Conservation (phyloP, 2,797 vertebrate genomes). For the Thunnus albacares region DNA sequence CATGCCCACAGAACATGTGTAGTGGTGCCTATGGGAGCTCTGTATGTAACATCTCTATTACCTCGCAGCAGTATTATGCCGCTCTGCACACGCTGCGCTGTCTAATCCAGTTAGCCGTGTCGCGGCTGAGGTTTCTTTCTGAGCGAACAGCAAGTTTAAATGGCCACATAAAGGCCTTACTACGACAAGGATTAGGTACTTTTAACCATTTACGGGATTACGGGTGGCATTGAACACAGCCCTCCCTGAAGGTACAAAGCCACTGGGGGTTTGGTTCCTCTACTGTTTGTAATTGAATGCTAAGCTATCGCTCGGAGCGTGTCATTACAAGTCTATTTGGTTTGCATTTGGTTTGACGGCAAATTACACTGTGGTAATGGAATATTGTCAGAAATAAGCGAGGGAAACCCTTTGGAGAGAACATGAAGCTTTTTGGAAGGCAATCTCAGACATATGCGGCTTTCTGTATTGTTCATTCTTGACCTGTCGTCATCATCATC, state of each 20-base stretch:
- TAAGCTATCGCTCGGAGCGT: slow-evolving; percentile 33
- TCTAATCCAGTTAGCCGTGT: slow-evolving; percentile 73
- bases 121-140: slow-evolving; percentile 45
- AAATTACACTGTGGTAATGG: background rate
- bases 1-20: slow-evolving; percentile 14
- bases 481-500: background rate
- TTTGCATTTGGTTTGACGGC: slow-evolving; percentile 2
- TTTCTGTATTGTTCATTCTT: background rate
- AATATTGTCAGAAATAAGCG: slow-evolving; percentile 14
- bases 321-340: slow-evolving; percentile 22
- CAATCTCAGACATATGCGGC: slow-evolving; percentile 1
- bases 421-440: slow-evolving; percentile 4
- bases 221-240: slow-evolving; percentile 31
- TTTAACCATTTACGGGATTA: slow-evolving; percentile 71
- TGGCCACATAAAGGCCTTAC: slow-evolving; percentile 46
- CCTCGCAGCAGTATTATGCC: slow-evolving; percentile 54
- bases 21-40: slow-evolving; percentile 44
- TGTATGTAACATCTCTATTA: slow-evolving; percentile 55
- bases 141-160: slow-evolving; percentile 59
- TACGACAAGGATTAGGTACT: slow-evolving; percentile 62
- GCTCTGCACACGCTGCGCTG: slow-evolving; percentile 32
- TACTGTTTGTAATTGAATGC: slow-evolving; percentile 39
- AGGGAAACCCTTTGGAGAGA: background rate
- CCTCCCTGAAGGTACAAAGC: slow-evolving; percentile 39
- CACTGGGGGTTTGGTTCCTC: slow-evolving; percentile 12